Evolutionary conservation across 2,888 invertebrate species (phyloP).

Genomic region (Morpho achilles): DNA sequence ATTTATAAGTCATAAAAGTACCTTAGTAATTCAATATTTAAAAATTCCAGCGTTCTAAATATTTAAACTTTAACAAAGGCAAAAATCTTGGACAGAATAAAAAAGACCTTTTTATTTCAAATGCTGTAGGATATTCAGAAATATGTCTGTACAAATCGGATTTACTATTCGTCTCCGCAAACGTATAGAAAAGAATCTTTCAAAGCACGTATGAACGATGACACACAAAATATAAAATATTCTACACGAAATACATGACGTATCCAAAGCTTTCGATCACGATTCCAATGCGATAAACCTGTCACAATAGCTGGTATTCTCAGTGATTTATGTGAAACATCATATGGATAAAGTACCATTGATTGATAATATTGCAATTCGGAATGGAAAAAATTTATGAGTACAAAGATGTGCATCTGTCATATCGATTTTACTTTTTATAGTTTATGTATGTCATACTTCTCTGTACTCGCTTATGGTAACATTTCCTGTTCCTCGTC

Average conservation of each 20-base stretch:
- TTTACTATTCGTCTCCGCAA: slow-evolving; percentile 43
- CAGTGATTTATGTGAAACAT: slow-evolving; percentile 36
- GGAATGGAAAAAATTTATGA: not conserved
- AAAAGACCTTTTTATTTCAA: too few species aligned
- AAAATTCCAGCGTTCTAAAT: too few species aligned
- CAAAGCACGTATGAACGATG: slow-evolving; percentile 66
- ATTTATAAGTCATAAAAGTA: too few species aligned
- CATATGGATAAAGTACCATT: slow-evolving; percentile 23
- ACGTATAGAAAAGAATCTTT: not conserved
- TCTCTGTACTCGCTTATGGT: too few species aligned
- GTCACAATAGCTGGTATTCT: slow-evolving; percentile 37
- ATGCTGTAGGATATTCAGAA: not conserved
- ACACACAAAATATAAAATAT: slow-evolving; percentile 70
- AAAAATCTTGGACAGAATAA: too few species aligned
- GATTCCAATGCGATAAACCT: slow-evolving; percentile 47
- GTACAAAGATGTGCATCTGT: too few species aligned
- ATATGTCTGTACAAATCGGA: not conserved
- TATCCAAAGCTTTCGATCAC: slow-evolving; percentile 44
- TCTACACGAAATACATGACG: slow-evolving; percentile 55
- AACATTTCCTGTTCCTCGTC: too few species aligned
- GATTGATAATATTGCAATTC: slow-evolving; percentile 19
- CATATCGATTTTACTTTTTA: not conserved
- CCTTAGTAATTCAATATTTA: too few species aligned
- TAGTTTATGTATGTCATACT: slow-evolving; percentile 11
- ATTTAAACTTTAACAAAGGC: too few species aligned